These are phyloP conservation scores for Anticlea derivata DNA, from an alignment of 2,888 invertebrate genomes.

Conservation along the genomic window DNA sequence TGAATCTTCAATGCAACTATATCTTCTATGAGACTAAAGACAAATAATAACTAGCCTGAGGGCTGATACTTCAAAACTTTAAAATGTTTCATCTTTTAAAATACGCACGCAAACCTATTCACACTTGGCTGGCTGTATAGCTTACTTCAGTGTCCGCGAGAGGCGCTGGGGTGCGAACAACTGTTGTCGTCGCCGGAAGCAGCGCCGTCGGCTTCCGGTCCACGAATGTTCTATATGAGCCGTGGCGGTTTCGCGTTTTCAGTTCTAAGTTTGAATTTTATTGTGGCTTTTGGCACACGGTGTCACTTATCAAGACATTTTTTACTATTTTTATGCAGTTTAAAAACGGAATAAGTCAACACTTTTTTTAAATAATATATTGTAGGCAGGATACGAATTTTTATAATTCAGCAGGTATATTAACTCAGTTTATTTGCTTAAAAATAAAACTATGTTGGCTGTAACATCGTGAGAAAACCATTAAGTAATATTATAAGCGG, in stretches of 20 bases:
- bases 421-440: too few species aligned
- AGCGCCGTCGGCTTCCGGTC: slow-evolving; percentile 76
- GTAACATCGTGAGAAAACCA: too few species aligned
- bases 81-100: slow-evolving; percentile 20
- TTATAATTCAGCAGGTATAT: too few species aligned
- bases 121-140: slow-evolving; percentile 34
- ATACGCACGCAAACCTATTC: slow-evolving; percentile 30
- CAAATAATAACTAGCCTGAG: too few species aligned
- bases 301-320: slow-evolving; percentile 15
- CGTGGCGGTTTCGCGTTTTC: slow-evolving; percentile 57
- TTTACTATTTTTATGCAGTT: background rate
- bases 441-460: too few species aligned
- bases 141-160: slow-evolving; percentile 66
- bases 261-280: slow-evolving; percentile 44
- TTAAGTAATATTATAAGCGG: too few species aligned
- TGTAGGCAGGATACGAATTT: too few species aligned
- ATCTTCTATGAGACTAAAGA: too few species aligned
- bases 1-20: too few species aligned
- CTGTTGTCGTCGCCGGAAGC: slow-evolving; percentile 74
- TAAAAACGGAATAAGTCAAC: background rate
- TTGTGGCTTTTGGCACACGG: slow-evolving; percentile 22
- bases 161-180: slow-evolving; percentile 78
- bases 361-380: too few species aligned
- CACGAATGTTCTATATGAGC: slow-evolving; percentile 65
- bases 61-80: background rate